Conservation (phyloP, 2,888 invertebrate species). For the Belgica antarctica region DNA sequence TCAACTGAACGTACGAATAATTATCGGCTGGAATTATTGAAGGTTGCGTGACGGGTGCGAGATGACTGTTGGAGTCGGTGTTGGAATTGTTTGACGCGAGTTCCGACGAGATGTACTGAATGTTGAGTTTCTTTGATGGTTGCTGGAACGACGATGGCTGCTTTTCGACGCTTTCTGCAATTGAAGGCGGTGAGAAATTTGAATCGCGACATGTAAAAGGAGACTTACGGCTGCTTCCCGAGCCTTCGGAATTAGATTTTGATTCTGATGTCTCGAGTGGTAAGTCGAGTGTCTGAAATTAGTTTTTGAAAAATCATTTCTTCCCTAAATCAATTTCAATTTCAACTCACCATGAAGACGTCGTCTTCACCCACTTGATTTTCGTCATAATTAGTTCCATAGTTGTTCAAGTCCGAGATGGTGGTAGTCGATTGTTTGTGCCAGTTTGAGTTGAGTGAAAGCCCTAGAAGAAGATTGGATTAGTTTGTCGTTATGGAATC, state of each 20-base stretch:
- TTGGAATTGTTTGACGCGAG: constrained; percentile 45
- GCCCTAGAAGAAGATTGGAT: constrained; percentile 59
- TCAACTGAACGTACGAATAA: constrained; percentile 81
- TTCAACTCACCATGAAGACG: constrained; percentile 82
- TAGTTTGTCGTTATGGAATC: background rate
- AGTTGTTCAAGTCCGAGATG: constrained; percentile 59
- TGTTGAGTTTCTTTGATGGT: constrained; percentile 49
- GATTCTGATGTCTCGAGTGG: constrained; percentile 77
- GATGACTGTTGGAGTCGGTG: constrained; percentile 45
- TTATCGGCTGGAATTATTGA: constrained; percentile 60
- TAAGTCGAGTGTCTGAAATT: constrained; percentile 76
- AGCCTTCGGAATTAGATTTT: constrained; percentile 68
- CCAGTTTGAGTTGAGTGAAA: constrained; percentile 72
- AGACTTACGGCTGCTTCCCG: constrained; percentile 55
- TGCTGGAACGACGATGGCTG: constrained; percentile 45
- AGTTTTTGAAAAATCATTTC: constrained; percentile 45
- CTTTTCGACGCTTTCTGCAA: constrained; percentile 52
- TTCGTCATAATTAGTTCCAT: constrained; percentile 67
- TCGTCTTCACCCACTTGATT: constrained; percentile 87
- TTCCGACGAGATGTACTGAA: constrained; percentile 62
- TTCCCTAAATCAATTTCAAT: too few species aligned
- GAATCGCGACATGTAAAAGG: constrained; percentile 17
- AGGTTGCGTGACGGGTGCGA: constrained; percentile 46
- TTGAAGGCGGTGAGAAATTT: background rate
- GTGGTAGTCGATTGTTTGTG: constrained; percentile 51